Evolutionary conservation across 1,140 invertebrate species (phyloP).

Genomic region (Formica exsecta): DNA sequence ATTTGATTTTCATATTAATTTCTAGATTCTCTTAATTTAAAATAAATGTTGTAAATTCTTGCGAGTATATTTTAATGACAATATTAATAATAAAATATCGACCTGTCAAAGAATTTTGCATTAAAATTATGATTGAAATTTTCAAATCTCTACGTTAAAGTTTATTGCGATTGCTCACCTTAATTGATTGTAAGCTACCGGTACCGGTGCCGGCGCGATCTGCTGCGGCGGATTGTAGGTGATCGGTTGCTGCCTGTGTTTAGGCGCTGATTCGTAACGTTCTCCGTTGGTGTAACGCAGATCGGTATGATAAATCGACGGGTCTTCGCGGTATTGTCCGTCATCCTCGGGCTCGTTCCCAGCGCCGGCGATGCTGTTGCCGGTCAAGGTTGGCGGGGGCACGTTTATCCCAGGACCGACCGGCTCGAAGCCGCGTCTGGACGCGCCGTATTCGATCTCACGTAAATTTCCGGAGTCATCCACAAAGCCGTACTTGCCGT

Average conservation of each 20-base stretch:
- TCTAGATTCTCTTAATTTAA: neutral
- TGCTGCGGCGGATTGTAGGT: constrained; percentile 30
- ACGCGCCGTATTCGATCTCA: constrained; percentile 93
- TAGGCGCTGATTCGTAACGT: constrained; percentile 80
- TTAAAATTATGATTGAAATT: neutral
- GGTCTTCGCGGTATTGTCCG: constrained; percentile 94
- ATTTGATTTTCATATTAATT: neutral
- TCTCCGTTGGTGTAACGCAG: constrained; percentile 89
- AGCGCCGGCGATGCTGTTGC: constrained; percentile 83
- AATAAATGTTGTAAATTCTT: neutral
- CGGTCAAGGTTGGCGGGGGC: constrained; percentile 90
- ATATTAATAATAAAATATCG: neutral
- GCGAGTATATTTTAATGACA: neutral
- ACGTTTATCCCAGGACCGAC: constrained; percentile 92
- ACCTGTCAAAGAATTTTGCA: neutral
- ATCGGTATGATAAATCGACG: constrained; percentile 92
- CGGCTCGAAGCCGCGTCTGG: constrained; percentile 91
- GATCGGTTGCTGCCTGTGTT: constrained; percentile 20
- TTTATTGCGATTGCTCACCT: constrained; percentile 32
- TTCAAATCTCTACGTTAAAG: neutral
- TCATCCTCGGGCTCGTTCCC: constrained; percentile 91
- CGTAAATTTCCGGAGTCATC: constrained; percentile 91
- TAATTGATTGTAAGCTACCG: constrained; percentile 54
- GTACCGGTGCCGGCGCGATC: constrained; percentile 25
- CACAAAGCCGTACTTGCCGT: constrained; percentile 94